Base-by-base conservation (phyloP, 2,113 vertebrate genomes). In the Charina bottae region DNA sequence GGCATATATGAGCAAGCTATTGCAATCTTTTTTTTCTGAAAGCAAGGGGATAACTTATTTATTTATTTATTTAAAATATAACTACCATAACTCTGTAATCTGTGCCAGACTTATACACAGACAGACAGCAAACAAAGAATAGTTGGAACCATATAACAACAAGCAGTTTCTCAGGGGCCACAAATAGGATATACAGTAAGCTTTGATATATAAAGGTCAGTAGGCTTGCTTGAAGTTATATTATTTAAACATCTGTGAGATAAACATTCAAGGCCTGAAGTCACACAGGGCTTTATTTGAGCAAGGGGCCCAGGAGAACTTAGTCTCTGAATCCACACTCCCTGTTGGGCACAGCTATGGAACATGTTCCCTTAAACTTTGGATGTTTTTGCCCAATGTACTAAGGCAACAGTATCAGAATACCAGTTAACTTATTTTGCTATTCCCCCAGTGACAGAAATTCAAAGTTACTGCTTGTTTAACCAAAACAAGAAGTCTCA, bases 61-160 rank as follows among this genome's bases (percentile, higher is more conserved):
- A 93, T 92, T 96, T 95, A 93, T 92, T 58, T 58, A 58, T 78
- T 78, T 78, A 56, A 83, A 56, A 53, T 37, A n/a, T 37, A 94
- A 90, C 90, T 95, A 94, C 95, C 91, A 92, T 96, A 93, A 49
- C 92, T 94, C 94, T 95, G 95, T 94, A 96, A 95, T 95, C 94
- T 93, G 85, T 95, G 95, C 95, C 96, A 97, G 93, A 96, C 87
- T 95, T 96, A 94, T 96, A 93, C 94, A 93, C 91, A 96, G 93
- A 93, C 95, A 96, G 96, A 97, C 94, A 94, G 93, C 93, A 97
- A 97, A 97, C 95, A 96, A 93, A 96, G 93, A 83, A 93, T 94
- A 92, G 93, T 91, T 95, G 95, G 92, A 96, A 93, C 90, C 90
- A 93, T 92, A 90, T 89, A 33, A 68, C 93, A 92, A 87, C 72